Base-by-base conservation (phyloP, 2,888 invertebrate genomes). In the Melolontha melolontha region DNA sequence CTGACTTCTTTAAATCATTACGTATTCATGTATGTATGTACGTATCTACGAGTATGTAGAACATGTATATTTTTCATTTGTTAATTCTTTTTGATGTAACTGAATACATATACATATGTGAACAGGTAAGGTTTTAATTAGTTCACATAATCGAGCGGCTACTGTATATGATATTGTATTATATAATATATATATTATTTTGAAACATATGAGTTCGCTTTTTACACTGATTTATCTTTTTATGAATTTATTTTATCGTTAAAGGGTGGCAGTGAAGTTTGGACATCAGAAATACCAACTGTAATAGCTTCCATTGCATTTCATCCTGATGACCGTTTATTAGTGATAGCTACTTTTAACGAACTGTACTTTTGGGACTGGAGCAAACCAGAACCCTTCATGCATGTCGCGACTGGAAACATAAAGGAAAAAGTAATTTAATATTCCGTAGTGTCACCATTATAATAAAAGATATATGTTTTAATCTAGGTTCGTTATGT, bases 351-450 rank as follows among this genome's bases (percentile, higher is more conserved):
- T 16, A 92, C 94, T 0, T 90, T 87, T 78, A 94, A 94, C 85
- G 91, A 92, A 80, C 86, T 96, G 7, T 91, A 92, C 80, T 94
- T 95, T 82, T 96, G 95, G 95, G 93, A 95, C 79, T 95, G 95
- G 95, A 90, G 90, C 76, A 88, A 89, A 75, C 88, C 91, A 1
- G 87, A 90, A 67, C 93, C 93, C 0, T 92, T 92, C 79, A 90
- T 91, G 57, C 89, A 89, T 78, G 89, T 92, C 68, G 87, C 88
- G 39, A 95, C 95, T n/a, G 87, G 87, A 71, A 90, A 89, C 79
- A 87, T 90, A 17, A 91, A 90, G 82, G 94, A 95, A 82, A 92
- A 93, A 89, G 92, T 95, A 71, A 75, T 87, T 17, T 51, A n/a
- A 7, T 6, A 27, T 50, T 49, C 7, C 27, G 8, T 1, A 49